These are phyloP conservation scores for Felis chaus DNA, from an alignment of 2,113 vertebrate species.

Conservation along the genomic window DNA sequence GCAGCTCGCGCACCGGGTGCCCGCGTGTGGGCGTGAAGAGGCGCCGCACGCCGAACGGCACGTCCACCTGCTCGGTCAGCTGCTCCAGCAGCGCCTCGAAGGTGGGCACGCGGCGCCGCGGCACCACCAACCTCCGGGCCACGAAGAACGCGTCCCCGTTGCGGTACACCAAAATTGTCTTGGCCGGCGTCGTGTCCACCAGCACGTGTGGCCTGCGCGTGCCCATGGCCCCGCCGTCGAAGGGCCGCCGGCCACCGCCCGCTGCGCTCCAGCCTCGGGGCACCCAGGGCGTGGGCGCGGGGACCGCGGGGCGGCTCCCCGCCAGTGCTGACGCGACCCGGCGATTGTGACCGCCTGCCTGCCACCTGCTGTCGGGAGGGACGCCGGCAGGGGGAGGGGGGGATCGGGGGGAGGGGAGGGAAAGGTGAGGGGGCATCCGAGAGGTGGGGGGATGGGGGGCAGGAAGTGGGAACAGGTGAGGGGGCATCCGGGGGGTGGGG, in stretches of 20 bases:
- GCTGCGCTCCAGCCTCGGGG: neutral
- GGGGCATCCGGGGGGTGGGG: too few species aligned
- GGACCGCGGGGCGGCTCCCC: neutral
- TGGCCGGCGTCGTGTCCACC: slow-evolving; percentile 77
- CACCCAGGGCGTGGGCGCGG: neutral
- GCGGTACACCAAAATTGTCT: slow-evolving; percentile 84
- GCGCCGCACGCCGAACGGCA: slow-evolving; percentile 85
- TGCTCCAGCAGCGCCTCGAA: slow-evolving; percentile 85
- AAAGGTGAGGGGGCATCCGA: rapidly evolving
- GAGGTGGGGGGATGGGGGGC: neutral
- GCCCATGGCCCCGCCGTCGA: neutral
- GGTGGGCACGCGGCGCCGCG: slow-evolving; percentile 78
- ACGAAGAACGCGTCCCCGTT: slow-evolving; percentile 86
- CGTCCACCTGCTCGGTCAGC: slow-evolving; percentile 78
- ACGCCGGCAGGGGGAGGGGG: too few species aligned
- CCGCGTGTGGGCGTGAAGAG: slow-evolving; percentile 84
- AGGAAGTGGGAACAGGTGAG: too few species aligned
- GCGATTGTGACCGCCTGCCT: slow-evolving; percentile 51
- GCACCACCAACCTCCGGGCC: slow-evolving; percentile 83
- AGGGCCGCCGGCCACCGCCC: neutral
- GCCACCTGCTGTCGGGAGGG: neutral
- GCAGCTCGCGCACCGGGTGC: slow-evolving; percentile 76
- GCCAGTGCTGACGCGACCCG: neutral
- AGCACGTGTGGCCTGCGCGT: neutral
- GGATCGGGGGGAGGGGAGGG: neutral